phyloP scores from a whole-genome alignment of 1,140 invertebrate species.

The Leptopilina boulardi region DNA sequence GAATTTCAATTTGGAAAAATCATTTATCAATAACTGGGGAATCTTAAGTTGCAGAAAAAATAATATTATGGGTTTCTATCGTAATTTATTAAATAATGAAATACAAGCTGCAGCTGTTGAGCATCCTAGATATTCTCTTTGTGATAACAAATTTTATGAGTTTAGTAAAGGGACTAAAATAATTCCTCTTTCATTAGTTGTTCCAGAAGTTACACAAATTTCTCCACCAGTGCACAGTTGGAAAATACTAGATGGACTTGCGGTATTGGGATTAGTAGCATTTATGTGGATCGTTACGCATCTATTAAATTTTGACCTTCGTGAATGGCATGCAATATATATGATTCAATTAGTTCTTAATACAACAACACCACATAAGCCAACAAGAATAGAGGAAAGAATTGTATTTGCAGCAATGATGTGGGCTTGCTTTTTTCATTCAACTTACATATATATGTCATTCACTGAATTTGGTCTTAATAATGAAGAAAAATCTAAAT shows the following conservation, averaged over 20 bases:
- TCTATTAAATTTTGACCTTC: neutral
- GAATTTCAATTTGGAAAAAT: neutral
- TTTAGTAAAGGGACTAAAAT: neutral
- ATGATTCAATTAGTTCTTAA: constrained; percentile 6
- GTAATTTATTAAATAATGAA: neutral
- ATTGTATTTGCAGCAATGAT: neutral
- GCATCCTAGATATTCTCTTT: neutral
- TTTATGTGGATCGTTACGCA: neutral
- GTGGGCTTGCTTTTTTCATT: neutral
- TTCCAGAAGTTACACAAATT: neutral
- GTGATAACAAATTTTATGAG: neutral
- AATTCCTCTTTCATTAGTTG: neutral
- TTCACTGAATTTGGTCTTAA: neutral
- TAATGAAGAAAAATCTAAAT: neutral
- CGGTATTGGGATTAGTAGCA: neutral
- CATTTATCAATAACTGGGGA: neutral
- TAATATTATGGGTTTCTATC: neutral
- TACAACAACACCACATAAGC: neutral
- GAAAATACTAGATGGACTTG: neutral
- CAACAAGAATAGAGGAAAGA: neutral
- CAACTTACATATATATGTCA: neutral
- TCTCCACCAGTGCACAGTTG: neutral
- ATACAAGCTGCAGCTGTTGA: neutral
- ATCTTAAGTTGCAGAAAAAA: neutral
- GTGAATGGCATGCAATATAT: neutral